Percentiles rank a stretch among this genome's conserved stretches.
Conservation (phyloP, 2,888 invertebrate species). For the Papilio protenor region DNA sequence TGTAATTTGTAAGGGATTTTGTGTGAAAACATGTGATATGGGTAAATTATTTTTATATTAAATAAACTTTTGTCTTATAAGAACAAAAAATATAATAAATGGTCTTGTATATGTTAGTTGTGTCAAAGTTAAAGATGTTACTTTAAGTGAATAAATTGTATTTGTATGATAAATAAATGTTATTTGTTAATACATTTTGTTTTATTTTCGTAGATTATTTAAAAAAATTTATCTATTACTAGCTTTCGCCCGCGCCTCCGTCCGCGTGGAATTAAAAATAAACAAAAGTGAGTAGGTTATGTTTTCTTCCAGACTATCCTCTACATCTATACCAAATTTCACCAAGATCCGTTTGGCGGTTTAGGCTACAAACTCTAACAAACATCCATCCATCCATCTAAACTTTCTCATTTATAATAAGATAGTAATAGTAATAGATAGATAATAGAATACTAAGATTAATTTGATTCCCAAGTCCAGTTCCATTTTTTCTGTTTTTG, state of each 20-base stretch:
- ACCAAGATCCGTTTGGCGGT: no score
- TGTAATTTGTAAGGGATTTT: background rate
- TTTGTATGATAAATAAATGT: conserved; percentile 1
- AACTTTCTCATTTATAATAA: no score
- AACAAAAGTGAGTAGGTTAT: no score
- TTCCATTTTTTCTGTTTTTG: background rate
- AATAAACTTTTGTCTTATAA: background rate
- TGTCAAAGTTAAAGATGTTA: background rate
- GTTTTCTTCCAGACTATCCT: no score
- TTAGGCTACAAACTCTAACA: no score
- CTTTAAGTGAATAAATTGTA: background rate
- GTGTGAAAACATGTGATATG: background rate
- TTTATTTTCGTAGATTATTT: background rate
- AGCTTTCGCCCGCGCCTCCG: no score
- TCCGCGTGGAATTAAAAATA: no score
- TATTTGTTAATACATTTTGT: conserved; percentile 1
- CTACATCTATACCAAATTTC: no score
- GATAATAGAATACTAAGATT: no score
- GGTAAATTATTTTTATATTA: background rate
- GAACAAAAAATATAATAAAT: background rate
- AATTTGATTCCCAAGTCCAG: no score
- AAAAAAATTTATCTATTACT: background rate
- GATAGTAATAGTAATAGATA: no score
- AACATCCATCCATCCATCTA: no score
- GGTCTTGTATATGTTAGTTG: background rate